Base-by-base conservation (phyloP, 92 coral and sea anemone genomes). In the Siderastrea radians region DNA sequence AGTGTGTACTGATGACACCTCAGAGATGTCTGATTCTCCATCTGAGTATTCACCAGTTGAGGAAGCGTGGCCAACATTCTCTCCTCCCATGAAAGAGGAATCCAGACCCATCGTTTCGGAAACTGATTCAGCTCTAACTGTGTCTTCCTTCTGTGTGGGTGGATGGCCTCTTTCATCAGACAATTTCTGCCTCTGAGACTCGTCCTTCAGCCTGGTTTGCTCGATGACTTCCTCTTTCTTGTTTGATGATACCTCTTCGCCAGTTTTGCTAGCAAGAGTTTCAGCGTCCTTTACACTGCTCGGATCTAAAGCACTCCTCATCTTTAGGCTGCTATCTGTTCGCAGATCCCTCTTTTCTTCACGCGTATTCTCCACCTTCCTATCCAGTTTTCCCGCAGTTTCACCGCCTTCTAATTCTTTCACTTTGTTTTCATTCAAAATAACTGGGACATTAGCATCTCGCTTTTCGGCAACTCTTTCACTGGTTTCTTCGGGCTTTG, bases 1-100 rank as follows among this genome's bases (percentile, higher is more conserved):
- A 7, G 99, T 97, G 83, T 97, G 99, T 45, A 97, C 99, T 11
- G 99, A 97, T 12, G 98, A 94, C 16, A 97, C 98, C 55, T 95
- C 98, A 1, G 99, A 95, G 26, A 97, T 88, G 77, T 94, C 98
- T 0, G 98, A 96, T 48, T 94, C 97, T 10, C 69, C 86, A 77
- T 92, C 91, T 1, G 98, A 95, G 60, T 77, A 90, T 49, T 93
- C 94, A 46, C 85, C 97, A 45, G 88, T 76, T 50, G 86, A 87
- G 7, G 84, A 73, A 5, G 17, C 70, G 58, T 73, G 80, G 3
- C 16, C 72, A 51, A 43, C n/a, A 9, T 60, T 65, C 7, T 49
- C 87, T 50, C 10, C 9, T 14, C 1, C 38, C 46, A 49, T 1
- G 4, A 52, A 61, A 4, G 72, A 26, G 13, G 12, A 26, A n/a